These are phyloP conservation scores for Stigmatopora argus DNA, from an alignment of 2,113 vertebrate species.

Conservation along the genomic window DNA sequence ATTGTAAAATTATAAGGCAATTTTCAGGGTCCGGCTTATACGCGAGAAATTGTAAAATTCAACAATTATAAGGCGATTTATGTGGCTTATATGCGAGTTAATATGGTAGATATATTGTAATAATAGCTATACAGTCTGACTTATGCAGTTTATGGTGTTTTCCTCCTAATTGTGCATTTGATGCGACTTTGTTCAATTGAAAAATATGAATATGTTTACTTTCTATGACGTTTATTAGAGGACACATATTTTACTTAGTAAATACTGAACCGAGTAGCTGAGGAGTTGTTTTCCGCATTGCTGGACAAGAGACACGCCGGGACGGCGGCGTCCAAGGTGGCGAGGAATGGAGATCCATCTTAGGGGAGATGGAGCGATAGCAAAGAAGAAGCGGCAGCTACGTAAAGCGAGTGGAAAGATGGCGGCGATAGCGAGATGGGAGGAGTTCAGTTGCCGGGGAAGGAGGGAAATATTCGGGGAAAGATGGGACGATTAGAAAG, in stretches of 20 bases:
- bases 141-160: too few relatives aligned
- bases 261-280: not conserved
- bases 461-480: not conserved
- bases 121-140: too few relatives aligned
- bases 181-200: not conserved
- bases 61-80: too few relatives aligned
- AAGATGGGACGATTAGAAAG: not conserved
- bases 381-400: constrained; percentile 34
- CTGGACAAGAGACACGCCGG: not conserved
- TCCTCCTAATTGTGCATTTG: too few relatives aligned
- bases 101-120: too few relatives aligned
- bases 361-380: constrained; percentile 39
- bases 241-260: too few relatives aligned
- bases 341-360: constrained; percentile 23
- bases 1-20: too few relatives aligned
- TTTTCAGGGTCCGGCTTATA: too few relatives aligned
- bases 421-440: constrained; percentile 33
- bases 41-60: too few relatives aligned
- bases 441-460: constrained; percentile 1
- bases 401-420: constrained; percentile 41
- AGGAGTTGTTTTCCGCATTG: not conserved
- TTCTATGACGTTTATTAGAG: not conserved
- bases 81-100: too few relatives aligned
- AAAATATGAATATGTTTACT: not conserved
- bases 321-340: not conserved